Evolutionary conservation across 1,140 invertebrate species (phyloP).

Genomic region (Tetramorium simillimum): DNA sequence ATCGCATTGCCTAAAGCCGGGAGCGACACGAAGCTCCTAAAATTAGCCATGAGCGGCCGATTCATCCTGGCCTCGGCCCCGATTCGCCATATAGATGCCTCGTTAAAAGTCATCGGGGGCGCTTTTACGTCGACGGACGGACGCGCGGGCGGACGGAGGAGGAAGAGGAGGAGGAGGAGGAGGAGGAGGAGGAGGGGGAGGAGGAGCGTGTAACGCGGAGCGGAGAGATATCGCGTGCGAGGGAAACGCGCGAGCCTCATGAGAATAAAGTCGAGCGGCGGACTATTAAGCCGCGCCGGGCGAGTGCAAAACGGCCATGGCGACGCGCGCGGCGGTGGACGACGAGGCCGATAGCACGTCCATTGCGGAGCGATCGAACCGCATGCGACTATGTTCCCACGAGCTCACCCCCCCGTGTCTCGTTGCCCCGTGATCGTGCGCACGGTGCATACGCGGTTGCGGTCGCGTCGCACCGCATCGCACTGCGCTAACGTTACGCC

Average conservation of each 20-base stretch:
- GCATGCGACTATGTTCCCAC: conserved; percentile 56
- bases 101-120: conserved; percentile 56
- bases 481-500: conserved; percentile 21
- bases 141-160: not conserved
- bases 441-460: conserved; percentile 53
- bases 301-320: conserved; percentile 46
- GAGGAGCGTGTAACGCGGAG: not conserved
- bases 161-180: not conserved
- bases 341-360: conserved; percentile 34
- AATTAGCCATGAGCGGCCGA: conserved; percentile 37
- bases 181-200: not conserved
- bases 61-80: conserved; percentile 17
- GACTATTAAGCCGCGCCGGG: conserved; percentile 24
- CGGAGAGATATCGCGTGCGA: conserved; percentile 52
- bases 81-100: not conserved
- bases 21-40: conserved; percentile 21
- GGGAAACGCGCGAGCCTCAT: conserved; percentile 33
- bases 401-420: conserved; percentile 44
- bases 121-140: conserved; percentile 27
- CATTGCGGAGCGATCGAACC: conserved; percentile 47
- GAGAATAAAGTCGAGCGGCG: conserved; percentile 50
- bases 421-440: conserved; percentile 29
- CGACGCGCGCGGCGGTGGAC: not conserved
- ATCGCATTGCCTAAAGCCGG: conserved; percentile 7
- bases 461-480: conserved; percentile 25